Evolutionary conservation across 2,888 invertebrate species (phyloP).

Genomic region (Hemaris fuciformis): DNA sequence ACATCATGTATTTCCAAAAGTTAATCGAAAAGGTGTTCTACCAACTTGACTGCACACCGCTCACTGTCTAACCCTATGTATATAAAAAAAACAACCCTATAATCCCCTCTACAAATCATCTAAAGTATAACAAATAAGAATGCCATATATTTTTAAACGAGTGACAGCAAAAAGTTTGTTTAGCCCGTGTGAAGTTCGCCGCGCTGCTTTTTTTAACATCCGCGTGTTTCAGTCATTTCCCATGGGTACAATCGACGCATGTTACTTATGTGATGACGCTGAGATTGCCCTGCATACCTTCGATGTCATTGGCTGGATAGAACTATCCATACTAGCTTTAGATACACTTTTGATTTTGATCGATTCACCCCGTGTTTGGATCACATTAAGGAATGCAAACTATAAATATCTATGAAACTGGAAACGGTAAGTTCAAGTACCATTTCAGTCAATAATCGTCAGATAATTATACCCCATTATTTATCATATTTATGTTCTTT

Average conservation of each 20-base stretch:
- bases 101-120: not conserved
- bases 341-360: not conserved
- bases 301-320: not conserved
- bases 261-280: conserved; percentile 2
- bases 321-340: not conserved
- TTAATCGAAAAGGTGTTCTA: no score
- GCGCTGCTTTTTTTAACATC: conserved; percentile 1
- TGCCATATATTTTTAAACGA: not conserved
- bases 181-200: not conserved
- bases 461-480: no score
- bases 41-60: no score
- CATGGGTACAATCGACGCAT: not conserved
- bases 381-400: not conserved
- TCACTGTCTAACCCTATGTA: no score
- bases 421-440: no score
- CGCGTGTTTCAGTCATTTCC: conserved; percentile 3
- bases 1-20: no score
- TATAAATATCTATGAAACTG: not conserved
- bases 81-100: not conserved
- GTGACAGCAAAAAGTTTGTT: not conserved
- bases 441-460: no score
- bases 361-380: not conserved
- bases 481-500: no score
- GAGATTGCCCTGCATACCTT: not conserved
- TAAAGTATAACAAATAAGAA: not conserved